These are phyloP conservation scores for Larimichthys crocea DNA, from an alignment of 2,113 vertebrate species.

Conservation along the genomic window DNA sequence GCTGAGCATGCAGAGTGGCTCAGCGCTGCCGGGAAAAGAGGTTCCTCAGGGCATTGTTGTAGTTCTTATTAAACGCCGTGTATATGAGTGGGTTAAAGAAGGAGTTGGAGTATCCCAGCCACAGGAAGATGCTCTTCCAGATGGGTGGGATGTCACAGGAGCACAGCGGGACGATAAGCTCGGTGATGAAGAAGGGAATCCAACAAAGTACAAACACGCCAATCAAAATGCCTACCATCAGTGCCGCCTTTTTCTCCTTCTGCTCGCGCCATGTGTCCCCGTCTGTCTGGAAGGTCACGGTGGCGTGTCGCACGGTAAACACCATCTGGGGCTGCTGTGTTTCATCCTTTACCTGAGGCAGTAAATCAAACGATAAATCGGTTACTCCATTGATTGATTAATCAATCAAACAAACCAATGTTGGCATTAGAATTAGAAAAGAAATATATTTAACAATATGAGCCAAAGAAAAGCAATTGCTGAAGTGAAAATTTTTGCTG, in stretches of 20 bases:
- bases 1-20: slow-evolving; percentile 8
- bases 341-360: slow-evolving; percentile 87
- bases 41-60: slow-evolving; percentile 95
- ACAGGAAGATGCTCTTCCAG: slow-evolving; percentile 98
- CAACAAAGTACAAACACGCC: slow-evolving; percentile 97
- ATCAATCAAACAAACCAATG: slow-evolving; percentile 30
- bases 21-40: slow-evolving; percentile 92
- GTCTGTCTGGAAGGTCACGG: slow-evolving; percentile 92
- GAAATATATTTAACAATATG: slow-evolving; percentile 2
- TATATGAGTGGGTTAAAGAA: slow-evolving; percentile 99
- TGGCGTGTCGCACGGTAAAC: slow-evolving; percentile 90
- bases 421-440: slow-evolving; percentile 3
- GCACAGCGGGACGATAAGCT: slow-evolving; percentile 93
- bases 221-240: slow-evolving; percentile 96
- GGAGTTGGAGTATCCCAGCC: slow-evolving; percentile 98
- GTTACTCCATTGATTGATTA: slow-evolving; percentile 27
- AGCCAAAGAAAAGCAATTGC: slow-evolving; percentile 30
- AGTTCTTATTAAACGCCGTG: slow-evolving; percentile 98
- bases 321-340: slow-evolving; percentile 89
- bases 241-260: slow-evolving; percentile 93
- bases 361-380: slow-evolving; percentile 29
- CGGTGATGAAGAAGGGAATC: slow-evolving; percentile 97
- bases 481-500: slow-evolving; percentile 18
- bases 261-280: slow-evolving; percentile 94
- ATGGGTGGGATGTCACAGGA: slow-evolving; percentile 91